Evolutionary conservation across 2,797 vertebrate species (phyloP).

Genomic region (Coranthus polyacanthus): DNA sequence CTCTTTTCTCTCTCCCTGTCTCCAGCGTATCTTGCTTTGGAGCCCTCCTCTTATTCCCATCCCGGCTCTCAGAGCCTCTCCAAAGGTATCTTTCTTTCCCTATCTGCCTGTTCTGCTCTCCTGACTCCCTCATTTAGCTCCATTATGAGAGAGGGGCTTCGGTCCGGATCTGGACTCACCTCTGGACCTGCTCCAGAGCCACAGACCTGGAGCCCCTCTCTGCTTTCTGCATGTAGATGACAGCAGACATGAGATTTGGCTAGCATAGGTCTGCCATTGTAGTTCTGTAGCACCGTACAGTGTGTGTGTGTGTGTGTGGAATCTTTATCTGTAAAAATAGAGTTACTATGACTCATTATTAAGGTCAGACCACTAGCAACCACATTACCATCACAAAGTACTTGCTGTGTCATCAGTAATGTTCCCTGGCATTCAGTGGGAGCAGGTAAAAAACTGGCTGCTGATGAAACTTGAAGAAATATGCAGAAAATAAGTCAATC

Average conservation of each 20-base stretch:
- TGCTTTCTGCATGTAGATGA: slow-evolving; percentile 45
- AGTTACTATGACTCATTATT: slow-evolving; percentile 2
- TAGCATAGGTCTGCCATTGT: slow-evolving; percentile 36
- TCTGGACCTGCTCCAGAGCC: neutral
- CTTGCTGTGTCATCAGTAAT: neutral
- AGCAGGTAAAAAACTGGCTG: slow-evolving; percentile 12
- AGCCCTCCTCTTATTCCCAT: slow-evolving; percentile 77
- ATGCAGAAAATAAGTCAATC: neutral
- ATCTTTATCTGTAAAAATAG: neutral
- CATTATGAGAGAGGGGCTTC: slow-evolving; percentile 31
- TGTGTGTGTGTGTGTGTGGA: slow-evolving; percentile 8
- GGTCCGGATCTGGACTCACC: slow-evolving; percentile 2
- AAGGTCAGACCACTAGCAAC: slow-evolving; percentile 59
- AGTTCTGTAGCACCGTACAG: slow-evolving; percentile 12
- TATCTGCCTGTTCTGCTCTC: slow-evolving; percentile 31
- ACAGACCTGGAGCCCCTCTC: slow-evolving; percentile 41
- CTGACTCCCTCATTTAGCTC: slow-evolving; percentile 5
- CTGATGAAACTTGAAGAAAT: neutral
- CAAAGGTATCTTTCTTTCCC: slow-evolving; percentile 79
- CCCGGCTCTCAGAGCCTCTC: slow-evolving; percentile 79
- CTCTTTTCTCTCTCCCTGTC: slow-evolving; percentile 48
- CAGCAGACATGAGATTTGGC: slow-evolving; percentile 9
- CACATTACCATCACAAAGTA: slow-evolving; percentile 5
- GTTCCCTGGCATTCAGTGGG: neutral
- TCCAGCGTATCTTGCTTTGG: slow-evolving; percentile 84